These are phyloP conservation scores for Sinopyrophorus schimmeli DNA, from an alignment of 2,888 invertebrate genomes.

Conservation along the genomic window DNA sequence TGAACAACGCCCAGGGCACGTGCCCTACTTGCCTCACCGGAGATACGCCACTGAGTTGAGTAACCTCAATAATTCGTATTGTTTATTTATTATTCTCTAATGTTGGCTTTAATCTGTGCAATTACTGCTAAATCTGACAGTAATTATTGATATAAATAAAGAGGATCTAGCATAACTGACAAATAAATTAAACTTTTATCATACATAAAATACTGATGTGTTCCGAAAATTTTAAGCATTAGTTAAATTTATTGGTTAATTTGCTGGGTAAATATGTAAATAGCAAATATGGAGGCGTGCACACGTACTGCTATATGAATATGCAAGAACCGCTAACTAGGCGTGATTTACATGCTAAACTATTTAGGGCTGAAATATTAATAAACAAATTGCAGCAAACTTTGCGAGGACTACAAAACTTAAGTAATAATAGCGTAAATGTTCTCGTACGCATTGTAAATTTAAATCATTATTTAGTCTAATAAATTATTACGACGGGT, in stretches of 20 bases:
- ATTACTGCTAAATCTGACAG: too few relatives aligned
- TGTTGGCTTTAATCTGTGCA: too few relatives aligned
- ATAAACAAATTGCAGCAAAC: constrained; percentile 32
- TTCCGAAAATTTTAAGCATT: constrained; percentile 22
- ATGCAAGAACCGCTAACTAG: constrained; percentile 32
- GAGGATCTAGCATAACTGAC: too few relatives aligned
- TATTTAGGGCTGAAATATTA: constrained; percentile 33
- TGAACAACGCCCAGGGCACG: too few relatives aligned
- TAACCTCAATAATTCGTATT: too few relatives aligned
- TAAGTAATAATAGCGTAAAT: constrained; percentile 25
- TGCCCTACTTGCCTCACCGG: too few relatives aligned
- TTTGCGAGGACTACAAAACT: constrained; percentile 24
- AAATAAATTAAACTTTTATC: constrained; percentile 25
- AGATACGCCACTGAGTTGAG: too few relatives aligned
- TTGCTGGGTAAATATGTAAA: constrained; percentile 32
- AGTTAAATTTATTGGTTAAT: constrained; percentile 34
- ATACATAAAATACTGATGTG: constrained; percentile 10
- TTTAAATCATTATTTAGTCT: constrained; percentile 26
- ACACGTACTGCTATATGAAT: constrained; percentile 30
- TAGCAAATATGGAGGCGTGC: constrained; percentile 30
- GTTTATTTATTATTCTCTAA: too few relatives aligned
- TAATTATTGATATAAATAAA: too few relatives aligned
- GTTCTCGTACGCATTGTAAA: constrained; percentile 21
- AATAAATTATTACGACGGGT: constrained; percentile 8
- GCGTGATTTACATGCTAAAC: constrained; percentile 34